Evolutionary conservation across 2,797 vertebrate genomes (phyloP).

Genomic region (Macropus fuliginosus): DNA sequence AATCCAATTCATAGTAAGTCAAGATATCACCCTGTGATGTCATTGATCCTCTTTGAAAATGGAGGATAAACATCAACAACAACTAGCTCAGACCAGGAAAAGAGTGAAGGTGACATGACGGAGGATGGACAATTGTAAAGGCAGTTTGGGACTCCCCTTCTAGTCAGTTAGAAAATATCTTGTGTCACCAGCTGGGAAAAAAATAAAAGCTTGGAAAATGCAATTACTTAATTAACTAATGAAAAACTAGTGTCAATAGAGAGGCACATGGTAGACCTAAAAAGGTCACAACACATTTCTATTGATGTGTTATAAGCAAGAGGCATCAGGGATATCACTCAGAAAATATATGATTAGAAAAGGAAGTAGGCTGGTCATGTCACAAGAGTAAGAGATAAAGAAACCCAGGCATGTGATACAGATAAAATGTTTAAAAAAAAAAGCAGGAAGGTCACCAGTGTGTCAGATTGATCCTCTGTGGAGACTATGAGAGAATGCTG

Average conservation of each 20-base stretch:
- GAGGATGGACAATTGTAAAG: neutral
- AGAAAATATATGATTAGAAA: neutral
- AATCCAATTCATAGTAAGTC: neutral
- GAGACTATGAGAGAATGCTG: neutral
- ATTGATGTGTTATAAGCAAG: neutral
- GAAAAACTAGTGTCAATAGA: neutral
- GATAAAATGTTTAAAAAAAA: neutral
- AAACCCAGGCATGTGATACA: neutral
- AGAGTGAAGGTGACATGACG: neutral
- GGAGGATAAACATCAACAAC: neutral
- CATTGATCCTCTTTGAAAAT: neutral
- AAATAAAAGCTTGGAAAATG: conserved; percentile 12
- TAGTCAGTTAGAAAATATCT: neutral
- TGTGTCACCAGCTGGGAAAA: neutral
- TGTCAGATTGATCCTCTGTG: neutral
- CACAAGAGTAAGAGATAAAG: neutral
- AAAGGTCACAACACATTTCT: neutral
- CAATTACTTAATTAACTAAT: neutral
- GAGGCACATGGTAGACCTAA: neutral
- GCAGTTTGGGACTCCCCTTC: neutral
- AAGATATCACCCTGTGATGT: neutral
- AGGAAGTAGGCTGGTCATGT: neutral
- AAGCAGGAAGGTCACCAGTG: neutral
- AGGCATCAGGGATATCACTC: neutral
- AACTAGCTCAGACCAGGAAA: neutral